Base-by-base conservation (phyloP, 2,888 invertebrate species). In the Mythimna loreyi region DNA sequence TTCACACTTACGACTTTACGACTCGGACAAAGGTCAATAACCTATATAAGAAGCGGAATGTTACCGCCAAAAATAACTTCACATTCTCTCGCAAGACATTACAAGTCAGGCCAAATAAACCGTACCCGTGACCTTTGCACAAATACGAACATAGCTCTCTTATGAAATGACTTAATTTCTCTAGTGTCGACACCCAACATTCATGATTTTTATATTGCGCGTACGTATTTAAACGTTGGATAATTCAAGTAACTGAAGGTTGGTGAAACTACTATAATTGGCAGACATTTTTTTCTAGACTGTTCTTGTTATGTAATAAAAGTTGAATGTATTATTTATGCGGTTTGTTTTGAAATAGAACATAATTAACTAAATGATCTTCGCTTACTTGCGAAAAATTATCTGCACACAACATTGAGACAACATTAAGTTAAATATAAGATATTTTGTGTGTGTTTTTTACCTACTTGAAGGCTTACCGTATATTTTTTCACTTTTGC, bases 101-200 rank as follows among this genome's bases (percentile, higher is more conserved):
- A 80, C 63, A 75, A 50, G 63, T 53, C 57, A 4, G 69, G 43
- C 52, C 40, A 62, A 67, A 52, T 47, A 50, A 61, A 55, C 47
- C 5, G 69, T 71, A 81, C 55, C 78, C 72, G 61, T 78, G 78
- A 78, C 78, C 72, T 81, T 78, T 56, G 21, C 25, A 28, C 23
- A 40, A 40, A 36, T 67, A 36, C 7, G 28, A 52, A 36, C n/a
- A 21, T 13, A 43, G 23, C 2, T 11, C 21, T 16, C 33, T 80
- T 76, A 53, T 60, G 72, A 77, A 78, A 71, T 49, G 33, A 8
- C 45, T 65, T 60, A 4, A 70, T 81, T 81, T 69, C 63, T 57
- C 1, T 77, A 6, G 40, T 77, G 81, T 65, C 64, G 7, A 56
- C 25, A 81, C 28, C 28, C 47, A 9, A 36, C 55, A 65, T 78